Evolutionary conservation across 2,113 vertebrate genomes (phyloP).

Genomic region (Chamaetylas fuelleborni): DNA sequence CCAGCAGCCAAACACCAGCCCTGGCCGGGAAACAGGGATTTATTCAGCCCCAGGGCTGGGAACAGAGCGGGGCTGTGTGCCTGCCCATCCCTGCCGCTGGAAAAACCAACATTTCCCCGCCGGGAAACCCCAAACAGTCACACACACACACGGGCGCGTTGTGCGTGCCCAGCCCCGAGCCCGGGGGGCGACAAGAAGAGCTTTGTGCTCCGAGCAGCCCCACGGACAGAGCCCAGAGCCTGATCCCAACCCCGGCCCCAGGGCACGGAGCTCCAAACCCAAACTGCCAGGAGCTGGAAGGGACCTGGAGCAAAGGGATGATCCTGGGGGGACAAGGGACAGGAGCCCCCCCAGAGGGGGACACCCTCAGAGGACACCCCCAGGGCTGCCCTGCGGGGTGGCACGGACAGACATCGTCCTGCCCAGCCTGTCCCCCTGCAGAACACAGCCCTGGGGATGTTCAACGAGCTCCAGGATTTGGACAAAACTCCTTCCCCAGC

Average conservation of each 20-base stretch:
- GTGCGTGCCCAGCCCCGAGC: neutral
- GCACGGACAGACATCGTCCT: neutral
- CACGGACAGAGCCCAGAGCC: rapidly evolving
- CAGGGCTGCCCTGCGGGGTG: neutral
- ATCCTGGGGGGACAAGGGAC: neutral
- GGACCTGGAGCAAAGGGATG: neutral
- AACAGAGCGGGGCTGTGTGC: conserved; percentile 40
- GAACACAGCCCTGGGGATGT: neutral
- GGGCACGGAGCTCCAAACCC: neutral
- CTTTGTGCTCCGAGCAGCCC: neutral
- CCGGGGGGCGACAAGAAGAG: neutral
- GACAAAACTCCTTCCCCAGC: neutral
- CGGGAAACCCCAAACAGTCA: neutral
- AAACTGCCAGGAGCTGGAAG: neutral
- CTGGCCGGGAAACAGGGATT: conserved; percentile 42
- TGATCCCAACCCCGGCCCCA: neutral
- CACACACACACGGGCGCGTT: neutral
- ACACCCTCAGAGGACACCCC: neutral
- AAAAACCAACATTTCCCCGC: conserved; percentile 43
- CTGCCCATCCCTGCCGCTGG: conserved; percentile 33
- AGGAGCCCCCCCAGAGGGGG: neutral
- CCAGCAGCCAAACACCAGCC: neutral
- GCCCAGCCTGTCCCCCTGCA: rapidly evolving
- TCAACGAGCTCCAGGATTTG: neutral
- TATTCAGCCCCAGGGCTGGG: conserved; percentile 2